phyloP scores from a whole-genome alignment of 2,113 vertebrate species.

The Otus sunia region DNA sequence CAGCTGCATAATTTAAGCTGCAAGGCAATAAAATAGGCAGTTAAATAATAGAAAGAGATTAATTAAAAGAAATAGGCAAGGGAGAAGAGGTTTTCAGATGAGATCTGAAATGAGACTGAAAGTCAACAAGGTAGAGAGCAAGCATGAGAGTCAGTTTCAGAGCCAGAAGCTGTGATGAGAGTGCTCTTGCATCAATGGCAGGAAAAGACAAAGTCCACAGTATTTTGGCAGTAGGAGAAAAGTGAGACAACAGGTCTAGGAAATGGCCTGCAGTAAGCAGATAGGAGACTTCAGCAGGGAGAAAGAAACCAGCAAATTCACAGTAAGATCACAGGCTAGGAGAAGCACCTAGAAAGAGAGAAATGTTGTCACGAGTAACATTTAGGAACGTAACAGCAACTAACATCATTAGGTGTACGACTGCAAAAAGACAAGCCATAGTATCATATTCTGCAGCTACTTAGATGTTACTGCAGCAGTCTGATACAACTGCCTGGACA shows the following conservation, averaged over 20 bases:
- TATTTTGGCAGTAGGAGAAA: not conserved
- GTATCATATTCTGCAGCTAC: not conserved
- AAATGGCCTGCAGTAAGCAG: not conserved
- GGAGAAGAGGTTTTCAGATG: not conserved
- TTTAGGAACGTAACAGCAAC: not conserved
- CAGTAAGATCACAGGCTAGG: not conserved
- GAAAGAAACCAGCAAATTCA: not conserved
- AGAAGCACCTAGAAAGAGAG: not conserved
- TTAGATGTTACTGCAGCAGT: not conserved
- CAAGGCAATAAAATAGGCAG: not conserved
- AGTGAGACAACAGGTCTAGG: not conserved
- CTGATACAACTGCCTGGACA: not conserved
- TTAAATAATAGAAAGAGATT: conserved; percentile 13
- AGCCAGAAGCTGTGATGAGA: not conserved
- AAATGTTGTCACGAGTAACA: not conserved
- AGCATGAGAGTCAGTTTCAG: not conserved
- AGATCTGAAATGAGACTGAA: not conserved
- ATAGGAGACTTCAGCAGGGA: not conserved
- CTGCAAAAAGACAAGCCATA: not conserved
- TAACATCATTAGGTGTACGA: not conserved
- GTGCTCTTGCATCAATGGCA: not conserved
- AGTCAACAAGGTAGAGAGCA: not conserved
- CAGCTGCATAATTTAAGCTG: not conserved
- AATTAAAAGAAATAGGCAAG: conserved; percentile 9
- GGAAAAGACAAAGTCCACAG: not conserved